Base-by-base conservation (phyloP, 2,113 vertebrate species). In the Stictonetta naevosa region DNA sequence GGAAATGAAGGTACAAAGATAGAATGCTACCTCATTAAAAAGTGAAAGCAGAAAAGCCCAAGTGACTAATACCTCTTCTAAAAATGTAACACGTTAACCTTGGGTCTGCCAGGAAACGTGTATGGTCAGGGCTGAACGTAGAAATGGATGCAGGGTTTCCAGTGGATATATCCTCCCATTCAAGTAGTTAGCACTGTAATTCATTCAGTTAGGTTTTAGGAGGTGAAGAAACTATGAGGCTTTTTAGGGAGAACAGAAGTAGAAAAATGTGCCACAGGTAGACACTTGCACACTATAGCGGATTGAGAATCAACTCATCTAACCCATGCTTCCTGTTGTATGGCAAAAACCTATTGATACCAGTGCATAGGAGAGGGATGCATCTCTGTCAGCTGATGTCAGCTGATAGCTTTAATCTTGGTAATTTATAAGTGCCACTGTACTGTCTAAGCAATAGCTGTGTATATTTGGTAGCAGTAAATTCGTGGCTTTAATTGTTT, bases 71-170 rank as follows among this genome's bases (percentile, higher is more conserved):
- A 34, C 31, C 20, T 48, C 17, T 81, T 73, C 91, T 90, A 90
- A 96, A 97, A 92, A 71, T 73, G 40, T 50, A 89, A 46, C 58
- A 62, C 56, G 53, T 94, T 94, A 81, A 73, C 86, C 74, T 79
- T 71, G 18, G 16, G 31, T 91, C 36, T 79, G 58, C 42, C 82
- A 88, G 46, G 59, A 92, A 76, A 40, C 2, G 0, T 40, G 3
- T 2, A 31, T n/a, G 73, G 17, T 34, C 34, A 83, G 60, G 33
- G 78, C 11, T 62, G 75, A 11, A 4, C 10, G 7, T 29, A 84
- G 82, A 58, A 74, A 56, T 11, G 11, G 17, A 77, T 42, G 8
- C 2, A 1, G 9, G 31, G 25, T 58, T 96, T 79, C 36, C 25
- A 8, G 0, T 52, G 60, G 44, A 56, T 59, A 13, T 9, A 40